Evolutionary conservation across 2,113 vertebrate genomes (phyloP), one percentile per base, ranked within the genome.

Genomic region (Trematomus loennbergii): DNA sequence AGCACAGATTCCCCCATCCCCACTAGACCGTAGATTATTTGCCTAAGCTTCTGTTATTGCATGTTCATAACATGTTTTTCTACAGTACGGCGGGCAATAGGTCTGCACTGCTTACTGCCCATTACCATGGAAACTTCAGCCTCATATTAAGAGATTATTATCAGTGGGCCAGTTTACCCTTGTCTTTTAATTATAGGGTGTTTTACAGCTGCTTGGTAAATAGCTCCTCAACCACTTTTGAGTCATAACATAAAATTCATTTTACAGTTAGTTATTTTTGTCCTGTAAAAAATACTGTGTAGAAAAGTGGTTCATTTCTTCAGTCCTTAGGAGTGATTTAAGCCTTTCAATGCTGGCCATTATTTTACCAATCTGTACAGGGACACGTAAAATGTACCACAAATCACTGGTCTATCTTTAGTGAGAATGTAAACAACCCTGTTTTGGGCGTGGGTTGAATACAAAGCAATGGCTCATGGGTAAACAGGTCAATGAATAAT

Each of bases 21-120:
- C 78, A 45, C 62, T 11, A 75, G 86, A 74, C 69, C 64, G 54
- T 58, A 90, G 90, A 91, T 89, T 87, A 91, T 75, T 82, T 88
- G 70, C 58, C 55, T 90, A 90, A 92, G 82, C 91, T 76, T 75
- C 78, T 83, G 80, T 67, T 78, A 45, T 55, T 70, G 33, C 54
- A 55, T 66, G 80, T 25, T 73, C 58, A 65, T 60, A 16, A 54
- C 67, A 71, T 75, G 80, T 77, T 63, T 70, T 79, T 69, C 72
- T 68, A 57, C 25, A 73, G 61, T 22, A 60, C 12, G 9, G 17
- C 12, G 63, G 20, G 65, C 20, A 48, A 62, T 20, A 64, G 74
- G 73, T 74, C 78, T 72, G 29, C 50, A 10, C 40, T 66, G 58
- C 54, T 79, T 70, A 48, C 48, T 73, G 69, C 25, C 36, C 58